Evolutionary conservation across 2,888 invertebrate species (phyloP), one percentile per base, ranked within the genome.

Genomic region (Acanthosoma haemorrhoidale): DNA sequence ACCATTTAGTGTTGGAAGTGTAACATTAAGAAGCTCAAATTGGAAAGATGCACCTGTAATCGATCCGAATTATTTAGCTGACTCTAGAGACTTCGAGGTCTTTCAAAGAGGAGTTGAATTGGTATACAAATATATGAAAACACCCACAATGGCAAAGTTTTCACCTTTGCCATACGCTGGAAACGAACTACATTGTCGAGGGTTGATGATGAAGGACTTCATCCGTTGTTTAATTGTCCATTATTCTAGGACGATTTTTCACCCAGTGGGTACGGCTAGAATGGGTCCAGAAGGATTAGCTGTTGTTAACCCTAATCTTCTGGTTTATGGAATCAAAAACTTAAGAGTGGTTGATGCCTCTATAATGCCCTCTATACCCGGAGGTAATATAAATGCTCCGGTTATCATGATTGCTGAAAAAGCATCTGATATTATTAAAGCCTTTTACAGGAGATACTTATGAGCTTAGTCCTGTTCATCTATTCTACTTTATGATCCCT

Each of bases 321-420:
- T 21, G 36, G 71, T 71, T 13, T 31, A 57, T 15, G 71, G 71
- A 8, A 16, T 71, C 6, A 32, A 13, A 29, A 61, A 61, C 15
- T 38, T 71, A 11, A 41, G 71, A 25, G 58, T 71, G 11, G 32
- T 71, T 9, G 71, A 71, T 38, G 68, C 71, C 4, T 71, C 71
- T 11, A 31, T 71, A 3, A 71, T 71, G 71, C 71, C 71, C 2
- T 25, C 8, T 3, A 68, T 71, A 29, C n/a, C 51, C 4, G 15
- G 68, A n/a, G 60, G 61, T 1, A 71, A 71, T 21, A 71, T 68
- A 8, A 71, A 68, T 36, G 71, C 68, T 15, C 68, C 71, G 5
- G 16, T 38, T 15, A 60, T 71, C 6, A 63, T 68, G 68, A 71
- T 71, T 16, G 71, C 29, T 4, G 71, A 71, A 68, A 71, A 71